Percentiles rank a stretch among this genome's conserved stretches.
Evolutionary conservation across 1,140 invertebrate genomes (phyloP).

Genomic region (Pomacea maculata): DNA sequence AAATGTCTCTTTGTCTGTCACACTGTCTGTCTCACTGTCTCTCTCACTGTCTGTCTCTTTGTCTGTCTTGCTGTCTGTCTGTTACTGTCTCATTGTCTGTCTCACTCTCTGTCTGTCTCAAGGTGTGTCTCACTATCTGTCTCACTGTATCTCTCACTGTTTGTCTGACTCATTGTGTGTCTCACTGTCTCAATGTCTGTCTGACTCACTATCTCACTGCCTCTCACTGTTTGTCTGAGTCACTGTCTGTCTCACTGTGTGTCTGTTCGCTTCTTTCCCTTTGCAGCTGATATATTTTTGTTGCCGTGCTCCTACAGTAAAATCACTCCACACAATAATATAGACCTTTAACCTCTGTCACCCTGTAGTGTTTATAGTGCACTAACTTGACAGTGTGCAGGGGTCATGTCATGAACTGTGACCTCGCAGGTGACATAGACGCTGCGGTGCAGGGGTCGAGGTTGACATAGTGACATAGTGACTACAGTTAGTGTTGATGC

Average conservation of each 20-base stretch:
- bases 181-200: background rate
- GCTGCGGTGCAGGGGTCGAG: no score
- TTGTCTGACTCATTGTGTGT: background rate
- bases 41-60: background rate
- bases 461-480: no score
- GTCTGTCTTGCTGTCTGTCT: background rate
- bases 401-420: no score
- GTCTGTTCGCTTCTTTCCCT: no score
- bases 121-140: background rate
- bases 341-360: no score
- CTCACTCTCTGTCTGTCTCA: background rate
- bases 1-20: background rate
- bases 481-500: no score
- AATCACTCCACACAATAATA: no score
- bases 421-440: no score
- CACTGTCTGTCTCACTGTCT: background rate
- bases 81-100: conserved; percentile 6
- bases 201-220: background rate
- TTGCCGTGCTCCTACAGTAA: no score
- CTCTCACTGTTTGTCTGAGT: background rate
- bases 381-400: no score
- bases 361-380: no score
- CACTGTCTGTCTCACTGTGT: background rate
- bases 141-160: background rate
- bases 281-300: no score